Conservation (phyloP, 2,113 vertebrate genomes). For the Gymnorhina tibicen region DNA sequence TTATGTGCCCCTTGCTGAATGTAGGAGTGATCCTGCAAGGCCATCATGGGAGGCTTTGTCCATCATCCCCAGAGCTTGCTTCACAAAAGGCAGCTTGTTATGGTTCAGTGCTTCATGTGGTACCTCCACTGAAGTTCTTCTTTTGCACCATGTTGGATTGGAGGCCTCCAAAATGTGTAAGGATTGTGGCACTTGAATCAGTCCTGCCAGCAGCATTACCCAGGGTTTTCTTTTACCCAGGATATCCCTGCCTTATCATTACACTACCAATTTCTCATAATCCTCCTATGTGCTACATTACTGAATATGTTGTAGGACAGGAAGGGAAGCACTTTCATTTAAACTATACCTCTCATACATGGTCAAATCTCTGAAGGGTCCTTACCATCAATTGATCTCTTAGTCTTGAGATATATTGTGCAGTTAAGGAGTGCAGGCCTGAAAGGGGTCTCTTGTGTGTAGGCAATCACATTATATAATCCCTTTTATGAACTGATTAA, state of each 20-base stretch:
- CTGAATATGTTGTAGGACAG: not conserved
- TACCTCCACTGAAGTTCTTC: not conserved
- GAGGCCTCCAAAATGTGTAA: not conserved
- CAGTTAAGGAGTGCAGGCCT: not conserved
- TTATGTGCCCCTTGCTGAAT: not conserved
- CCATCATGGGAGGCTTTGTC: not conserved
- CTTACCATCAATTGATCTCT: constrained; percentile 19
- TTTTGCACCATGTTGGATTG: not conserved
- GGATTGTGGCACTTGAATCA: not conserved
- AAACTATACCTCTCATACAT: not conserved
- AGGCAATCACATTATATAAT: constrained; percentile 29
- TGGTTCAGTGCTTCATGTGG: not conserved
- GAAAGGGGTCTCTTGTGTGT: constrained; percentile 27
- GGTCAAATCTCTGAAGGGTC: constrained; percentile 20
- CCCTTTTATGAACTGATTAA: constrained; percentile 47
- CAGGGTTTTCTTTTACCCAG: not conserved
- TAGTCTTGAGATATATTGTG: constrained; percentile 13
- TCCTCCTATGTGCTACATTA: not conserved
- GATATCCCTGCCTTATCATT: not conserved
- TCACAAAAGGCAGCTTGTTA: not conserved
- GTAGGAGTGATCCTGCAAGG: not conserved
- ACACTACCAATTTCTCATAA: not conserved
- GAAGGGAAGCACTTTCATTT: not conserved
- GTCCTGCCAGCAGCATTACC: not conserved
- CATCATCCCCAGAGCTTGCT: not conserved